These are phyloP conservation scores for Holocentrus rufus DNA, from an alignment of 2,797 vertebrate genomes.

Conservation along the genomic window DNA sequence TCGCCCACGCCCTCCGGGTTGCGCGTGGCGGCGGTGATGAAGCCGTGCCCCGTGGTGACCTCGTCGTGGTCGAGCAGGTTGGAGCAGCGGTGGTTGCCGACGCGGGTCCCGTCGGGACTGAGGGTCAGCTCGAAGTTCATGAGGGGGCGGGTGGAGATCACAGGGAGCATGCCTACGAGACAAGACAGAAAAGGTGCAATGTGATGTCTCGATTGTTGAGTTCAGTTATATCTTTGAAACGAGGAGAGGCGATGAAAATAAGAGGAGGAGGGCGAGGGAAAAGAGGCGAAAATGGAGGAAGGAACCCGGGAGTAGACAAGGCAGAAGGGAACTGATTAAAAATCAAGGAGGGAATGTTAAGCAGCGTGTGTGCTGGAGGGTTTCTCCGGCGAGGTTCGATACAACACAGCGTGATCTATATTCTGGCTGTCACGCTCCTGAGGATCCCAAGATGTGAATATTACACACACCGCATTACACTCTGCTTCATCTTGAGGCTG, in stretches of 20 bases:
- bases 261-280: slow-evolving; percentile 14
- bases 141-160: slow-evolving; percentile 90
- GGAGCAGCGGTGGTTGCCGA: slow-evolving; percentile 93
- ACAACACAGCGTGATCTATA: slow-evolving; percentile 58
- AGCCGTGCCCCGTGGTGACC: slow-evolving; percentile 90
- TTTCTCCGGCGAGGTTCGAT: slow-evolving; percentile 44
- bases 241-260: slow-evolving; percentile 13
- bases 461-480: slow-evolving; percentile 68
- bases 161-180: slow-evolving; percentile 89
- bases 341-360: slow-evolving; percentile 69
- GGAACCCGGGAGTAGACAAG: slow-evolving; percentile 47
- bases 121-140: slow-evolving; percentile 93
- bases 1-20: slow-evolving; percentile 85
- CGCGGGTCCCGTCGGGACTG: slow-evolving; percentile 90
- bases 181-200: slow-evolving; percentile 18
- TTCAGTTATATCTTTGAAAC: neutral
- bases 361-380: slow-evolving; percentile 54
- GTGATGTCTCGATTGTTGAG: neutral
- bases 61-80: slow-evolving; percentile 90
- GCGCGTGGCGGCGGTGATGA: slow-evolving; percentile 84
- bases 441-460: slow-evolving; percentile 64
- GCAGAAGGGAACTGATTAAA: slow-evolving; percentile 67
- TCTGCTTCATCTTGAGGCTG: slow-evolving; percentile 53
- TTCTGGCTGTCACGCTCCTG: slow-evolving; percentile 64
- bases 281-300: slow-evolving; percentile 10